phyloP scores from a whole-genome alignment of 2,113 vertebrate genomes.

The Sceloporus tristichus region DNA sequence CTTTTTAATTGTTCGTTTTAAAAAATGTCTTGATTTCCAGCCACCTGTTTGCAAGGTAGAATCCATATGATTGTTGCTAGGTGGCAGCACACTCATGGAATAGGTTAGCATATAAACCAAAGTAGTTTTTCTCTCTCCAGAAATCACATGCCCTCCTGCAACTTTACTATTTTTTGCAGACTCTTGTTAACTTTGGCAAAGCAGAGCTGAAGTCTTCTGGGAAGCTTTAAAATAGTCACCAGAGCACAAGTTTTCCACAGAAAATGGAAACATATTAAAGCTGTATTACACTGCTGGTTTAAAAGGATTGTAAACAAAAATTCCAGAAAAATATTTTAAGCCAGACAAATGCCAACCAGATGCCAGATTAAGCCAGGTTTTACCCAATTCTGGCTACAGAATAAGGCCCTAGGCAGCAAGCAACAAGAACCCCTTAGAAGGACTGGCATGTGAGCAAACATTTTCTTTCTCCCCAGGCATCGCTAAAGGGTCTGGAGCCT shows the following conservation, averaged over 20 bases:
- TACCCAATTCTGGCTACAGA: not conserved
- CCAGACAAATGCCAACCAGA: not conserved
- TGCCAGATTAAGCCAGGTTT: conserved; percentile 36
- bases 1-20: not conserved
- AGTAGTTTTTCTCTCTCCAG: conserved; percentile 38
- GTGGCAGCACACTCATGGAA: conserved; percentile 14
- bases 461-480: conserved; percentile 15
- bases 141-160: conserved; percentile 35
- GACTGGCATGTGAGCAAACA: not conserved
- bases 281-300: conserved; percentile 19
- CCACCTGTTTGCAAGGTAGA: not conserved
- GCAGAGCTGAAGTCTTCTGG: conserved; percentile 44
- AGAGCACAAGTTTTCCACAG: conserved; percentile 48
- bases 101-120: conserved; percentile 11
- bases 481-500: not conserved
- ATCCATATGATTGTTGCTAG: not conserved
- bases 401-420: conserved; percentile 8
- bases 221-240: conserved; percentile 51
- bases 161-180: conserved; percentile 55
- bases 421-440: conserved; percentile 14
- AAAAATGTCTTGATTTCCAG: not conserved
- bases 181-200: conserved; percentile 64
- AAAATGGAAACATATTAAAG: conserved; percentile 18
- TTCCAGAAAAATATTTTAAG: conserved; percentile 5
- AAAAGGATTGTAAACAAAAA: not conserved